A percentile compares a stretch with the other conserved stretches of the same genome.
Conservation (phyloP, 2,888 invertebrate genomes). For the Eupeodes luniger region DNA sequence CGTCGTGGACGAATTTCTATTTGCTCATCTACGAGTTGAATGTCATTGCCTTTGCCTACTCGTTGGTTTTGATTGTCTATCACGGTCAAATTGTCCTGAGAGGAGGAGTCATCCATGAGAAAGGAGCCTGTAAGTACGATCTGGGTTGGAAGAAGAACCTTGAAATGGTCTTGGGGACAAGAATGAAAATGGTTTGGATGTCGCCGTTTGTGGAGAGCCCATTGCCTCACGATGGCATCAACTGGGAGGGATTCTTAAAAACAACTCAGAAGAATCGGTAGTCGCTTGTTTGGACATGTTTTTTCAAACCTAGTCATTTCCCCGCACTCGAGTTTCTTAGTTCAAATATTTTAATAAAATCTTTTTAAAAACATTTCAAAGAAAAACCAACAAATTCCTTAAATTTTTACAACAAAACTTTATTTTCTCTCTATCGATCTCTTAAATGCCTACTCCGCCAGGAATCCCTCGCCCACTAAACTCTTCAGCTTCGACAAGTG, state of each 20-base stretch:
- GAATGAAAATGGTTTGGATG: slow-evolving; percentile 92
- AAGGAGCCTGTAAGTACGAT: slow-evolving; percentile 87
- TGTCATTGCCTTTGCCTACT: slow-evolving; percentile 87
- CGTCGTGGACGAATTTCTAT: slow-evolving; percentile 88
- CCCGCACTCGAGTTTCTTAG: slow-evolving; percentile 5
- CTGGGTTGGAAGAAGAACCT: slow-evolving; percentile 90
- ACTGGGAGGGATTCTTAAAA: slow-evolving; percentile 84
- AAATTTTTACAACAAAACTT: slow-evolving; percentile 48
- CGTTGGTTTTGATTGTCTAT: slow-evolving; percentile 88
- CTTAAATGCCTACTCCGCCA: slow-evolving; percentile 51
- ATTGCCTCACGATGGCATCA: slow-evolving; percentile 91
- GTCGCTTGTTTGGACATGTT: not conserved
- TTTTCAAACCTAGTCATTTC: slow-evolving; percentile 45
- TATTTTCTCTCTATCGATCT: slow-evolving; percentile 15
- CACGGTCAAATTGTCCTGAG: slow-evolving; percentile 89
- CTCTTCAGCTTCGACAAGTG: slow-evolving; percentile 85
- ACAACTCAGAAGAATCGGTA: slow-evolving; percentile 78
- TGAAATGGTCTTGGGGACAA: slow-evolving; percentile 90
- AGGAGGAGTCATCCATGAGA: slow-evolving; percentile 87
- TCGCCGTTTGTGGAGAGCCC: slow-evolving; percentile 91
- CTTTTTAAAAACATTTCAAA: not conserved
- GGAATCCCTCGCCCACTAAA: slow-evolving; percentile 84
- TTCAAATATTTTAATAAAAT: slow-evolving; percentile 21
- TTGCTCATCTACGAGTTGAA: slow-evolving; percentile 89
- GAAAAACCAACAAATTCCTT: too few species aligned